phyloP scores from a whole-genome alignment of 1,140 invertebrate species.

The Lucilia cuprina region DNA sequence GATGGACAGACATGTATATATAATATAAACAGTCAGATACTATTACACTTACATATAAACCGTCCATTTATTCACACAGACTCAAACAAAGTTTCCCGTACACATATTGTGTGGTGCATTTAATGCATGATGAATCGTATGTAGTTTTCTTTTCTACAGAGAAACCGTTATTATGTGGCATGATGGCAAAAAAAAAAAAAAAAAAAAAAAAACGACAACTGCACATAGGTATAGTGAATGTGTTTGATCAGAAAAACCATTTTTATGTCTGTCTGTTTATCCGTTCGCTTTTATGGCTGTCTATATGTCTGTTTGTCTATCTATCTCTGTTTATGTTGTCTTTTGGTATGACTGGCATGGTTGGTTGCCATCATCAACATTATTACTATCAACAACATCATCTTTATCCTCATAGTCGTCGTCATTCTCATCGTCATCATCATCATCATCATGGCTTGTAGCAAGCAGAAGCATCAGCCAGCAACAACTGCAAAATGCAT shows the following conservation, averaged over 20 bases:
- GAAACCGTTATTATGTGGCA: slow-evolving; percentile 17
- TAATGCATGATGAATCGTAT: slow-evolving; percentile 1
- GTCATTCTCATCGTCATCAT: not conserved
- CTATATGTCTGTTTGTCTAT: not conserved
- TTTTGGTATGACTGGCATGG: not conserved
- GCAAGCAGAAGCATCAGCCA: not conserved
- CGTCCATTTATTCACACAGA: not conserved
- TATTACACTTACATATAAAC: not conserved
- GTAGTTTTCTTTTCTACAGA: not conserved
- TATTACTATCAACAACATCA: not conserved
- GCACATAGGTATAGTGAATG: not conserved
- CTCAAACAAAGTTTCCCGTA: too few species aligned
- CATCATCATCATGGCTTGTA: not conserved
- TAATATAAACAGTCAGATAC: not conserved
- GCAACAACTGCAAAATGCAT: not conserved
- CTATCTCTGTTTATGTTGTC: not conserved
- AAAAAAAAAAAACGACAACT: not conserved
- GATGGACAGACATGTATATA: not conserved
- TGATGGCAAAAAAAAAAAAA: slow-evolving; percentile 5
- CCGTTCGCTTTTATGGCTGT: not conserved
- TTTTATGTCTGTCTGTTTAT: not conserved
- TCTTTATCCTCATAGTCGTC: not conserved
- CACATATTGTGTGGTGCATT: not conserved
- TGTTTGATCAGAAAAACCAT: not conserved
- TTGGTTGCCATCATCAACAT: slow-evolving; percentile 2